Percentiles rank a stretch among this genome's conserved stretches.
Conservation (phyloP, 1,140 invertebrate species). For the Cotesia typhae region DNA sequence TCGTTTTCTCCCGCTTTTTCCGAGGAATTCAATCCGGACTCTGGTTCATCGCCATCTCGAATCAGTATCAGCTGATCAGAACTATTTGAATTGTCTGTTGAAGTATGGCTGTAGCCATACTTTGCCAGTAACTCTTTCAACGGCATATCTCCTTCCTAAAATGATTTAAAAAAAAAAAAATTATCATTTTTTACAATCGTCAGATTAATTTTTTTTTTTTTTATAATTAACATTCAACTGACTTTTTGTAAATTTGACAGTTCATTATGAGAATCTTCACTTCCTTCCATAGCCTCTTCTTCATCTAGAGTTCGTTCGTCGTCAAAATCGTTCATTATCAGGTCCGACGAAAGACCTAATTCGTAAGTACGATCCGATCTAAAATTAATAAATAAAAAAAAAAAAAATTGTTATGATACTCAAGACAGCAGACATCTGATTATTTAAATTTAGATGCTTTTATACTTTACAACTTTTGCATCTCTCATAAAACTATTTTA, state of each 20-base stretch:
- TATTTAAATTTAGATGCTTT: no score
- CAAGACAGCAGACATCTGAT: not conserved
- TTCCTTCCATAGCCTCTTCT: slow-evolving; percentile 91
- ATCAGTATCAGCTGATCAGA: slow-evolving; percentile 52
- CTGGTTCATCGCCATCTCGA: slow-evolving; percentile 54
- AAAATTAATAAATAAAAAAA: not conserved
- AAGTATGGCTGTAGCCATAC: slow-evolving; percentile 76
- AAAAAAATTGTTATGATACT: slow-evolving; percentile 7
- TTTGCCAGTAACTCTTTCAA: slow-evolving; percentile 89
- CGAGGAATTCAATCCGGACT: slow-evolving; percentile 43
- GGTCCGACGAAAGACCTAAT: slow-evolving; percentile 80
- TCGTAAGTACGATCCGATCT: slow-evolving; percentile 68
- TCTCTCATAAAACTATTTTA: no score
- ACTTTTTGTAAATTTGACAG: slow-evolving; percentile 88
- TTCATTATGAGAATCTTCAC: slow-evolving; percentile 87
- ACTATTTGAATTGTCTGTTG: slow-evolving; percentile 58
- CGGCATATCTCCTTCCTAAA: slow-evolving; percentile 86
- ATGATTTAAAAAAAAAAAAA: slow-evolving; percentile 11
- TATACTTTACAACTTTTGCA: no score
- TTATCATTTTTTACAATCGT: no score
- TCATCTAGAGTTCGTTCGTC: slow-evolving; percentile 95
- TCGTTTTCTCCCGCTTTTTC: slow-evolving; percentile 49
- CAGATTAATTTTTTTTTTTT: no score
- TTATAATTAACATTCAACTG: slow-evolving; percentile 35
- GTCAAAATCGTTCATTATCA: slow-evolving; percentile 97